Percentiles rank a stretch among this genome's conserved stretches.
phyloP scores from a whole-genome alignment of 1,140 invertebrate species.

The Chymomyza costata region DNA sequence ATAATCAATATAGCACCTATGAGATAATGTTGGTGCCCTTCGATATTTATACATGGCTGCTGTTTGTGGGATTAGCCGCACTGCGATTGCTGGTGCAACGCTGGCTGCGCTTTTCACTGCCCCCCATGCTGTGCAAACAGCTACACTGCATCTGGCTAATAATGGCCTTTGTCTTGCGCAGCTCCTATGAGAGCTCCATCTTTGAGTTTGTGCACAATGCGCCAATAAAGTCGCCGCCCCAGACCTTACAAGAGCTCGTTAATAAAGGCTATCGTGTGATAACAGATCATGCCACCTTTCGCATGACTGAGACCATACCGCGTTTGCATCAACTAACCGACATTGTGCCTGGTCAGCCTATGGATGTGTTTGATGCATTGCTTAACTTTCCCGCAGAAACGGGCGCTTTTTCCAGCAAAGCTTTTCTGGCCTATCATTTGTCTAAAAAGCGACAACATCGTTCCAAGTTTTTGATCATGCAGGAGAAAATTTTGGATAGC shows the following conservation, averaged over 20 bases:
- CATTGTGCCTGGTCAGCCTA: constrained; percentile 29
- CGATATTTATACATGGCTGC: constrained; percentile 21
- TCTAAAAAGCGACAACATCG: constrained; percentile 1
- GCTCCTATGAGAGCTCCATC: constrained; percentile 45
- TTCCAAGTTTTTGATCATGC: constrained; percentile 14
- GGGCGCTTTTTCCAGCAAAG: constrained; percentile 23
- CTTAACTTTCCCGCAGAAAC: constrained; percentile 9
- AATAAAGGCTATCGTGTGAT: constrained; percentile 23
- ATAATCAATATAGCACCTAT: constrained; percentile 31
- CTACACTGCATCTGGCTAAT: constrained; percentile 24
- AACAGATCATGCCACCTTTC: constrained; percentile 43
- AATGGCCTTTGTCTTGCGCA: constrained; percentile 30
- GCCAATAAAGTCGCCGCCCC: constrained; percentile 39
- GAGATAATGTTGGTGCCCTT: constrained; percentile 57
- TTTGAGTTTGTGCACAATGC: constrained; percentile 53
- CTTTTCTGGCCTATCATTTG: constrained; percentile 34
- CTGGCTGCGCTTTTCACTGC: neutral
- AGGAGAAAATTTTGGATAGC: constrained; percentile 38
- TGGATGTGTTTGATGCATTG: constrained; percentile 42
- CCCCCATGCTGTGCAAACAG: constrained; percentile 1
- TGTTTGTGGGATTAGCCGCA: constrained; percentile 7
- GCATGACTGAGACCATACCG: constrained; percentile 35
- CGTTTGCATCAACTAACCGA: neutral
- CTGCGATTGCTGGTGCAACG: neutral
- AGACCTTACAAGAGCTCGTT: constrained; percentile 27